Conservation (phyloP, 2,113 vertebrate species). For the Petroica traversi region DNA sequence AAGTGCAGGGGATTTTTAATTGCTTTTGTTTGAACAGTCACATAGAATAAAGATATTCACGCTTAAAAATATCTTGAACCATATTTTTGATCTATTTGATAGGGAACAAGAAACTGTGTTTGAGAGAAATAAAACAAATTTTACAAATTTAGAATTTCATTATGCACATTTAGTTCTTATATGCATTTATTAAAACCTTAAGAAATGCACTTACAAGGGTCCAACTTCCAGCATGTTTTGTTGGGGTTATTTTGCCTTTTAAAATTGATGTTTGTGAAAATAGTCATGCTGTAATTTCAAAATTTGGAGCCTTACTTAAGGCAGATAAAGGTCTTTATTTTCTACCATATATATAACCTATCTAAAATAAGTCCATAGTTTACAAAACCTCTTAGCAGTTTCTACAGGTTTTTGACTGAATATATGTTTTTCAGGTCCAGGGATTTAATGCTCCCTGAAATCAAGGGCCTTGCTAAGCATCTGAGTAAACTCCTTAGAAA, state of each 20-base stretch:
- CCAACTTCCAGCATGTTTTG: neutral
- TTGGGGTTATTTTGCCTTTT: neutral
- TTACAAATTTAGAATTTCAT: neutral
- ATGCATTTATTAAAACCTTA: neutral
- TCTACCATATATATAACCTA: neutral
- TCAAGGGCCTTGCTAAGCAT: neutral
- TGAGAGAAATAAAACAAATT: neutral
- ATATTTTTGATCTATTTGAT: neutral
- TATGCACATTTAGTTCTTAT: neutral
- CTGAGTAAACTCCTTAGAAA: neutral
- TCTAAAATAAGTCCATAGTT: neutral
- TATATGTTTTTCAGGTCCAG: neutral
- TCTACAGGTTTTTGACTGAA: neutral
- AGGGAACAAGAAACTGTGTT: neutral
- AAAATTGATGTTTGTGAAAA: neutral
- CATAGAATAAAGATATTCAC: neutral
- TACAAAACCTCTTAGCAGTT: neutral
- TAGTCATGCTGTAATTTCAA: neutral
- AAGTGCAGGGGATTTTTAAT: neutral
- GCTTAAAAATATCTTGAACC: neutral
- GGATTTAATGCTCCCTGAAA: neutral
- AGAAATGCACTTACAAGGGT: neutral
- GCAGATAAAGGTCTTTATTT: neutral
- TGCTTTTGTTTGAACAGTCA: neutral
- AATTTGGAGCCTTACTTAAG: no score